These are phyloP conservation scores for Drosophila glabriapex DNA, from an alignment of 2,888 invertebrate species.

Conservation along the genomic window DNA sequence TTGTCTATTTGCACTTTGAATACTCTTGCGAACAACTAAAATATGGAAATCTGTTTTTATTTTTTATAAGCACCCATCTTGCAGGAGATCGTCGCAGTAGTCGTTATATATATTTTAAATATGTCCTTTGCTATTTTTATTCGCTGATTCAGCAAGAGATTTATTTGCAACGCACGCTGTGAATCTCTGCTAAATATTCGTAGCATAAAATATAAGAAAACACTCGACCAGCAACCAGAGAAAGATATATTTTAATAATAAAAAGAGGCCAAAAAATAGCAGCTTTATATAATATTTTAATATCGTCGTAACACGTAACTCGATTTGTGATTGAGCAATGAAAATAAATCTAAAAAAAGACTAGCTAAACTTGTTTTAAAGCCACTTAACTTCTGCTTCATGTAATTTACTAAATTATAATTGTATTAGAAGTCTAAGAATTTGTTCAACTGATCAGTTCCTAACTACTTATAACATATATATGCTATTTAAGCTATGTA, in stretches of 20 bases:
- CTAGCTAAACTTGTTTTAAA: not conserved
- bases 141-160: not conserved
- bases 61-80: too few species aligned
- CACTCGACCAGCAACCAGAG: not conserved
- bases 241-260: not conserved
- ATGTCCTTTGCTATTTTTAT: not conserved
- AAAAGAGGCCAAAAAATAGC: not conserved
- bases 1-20: not conserved
- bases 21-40: slow-evolving; percentile 30
- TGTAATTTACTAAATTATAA: not conserved
- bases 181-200: not conserved
- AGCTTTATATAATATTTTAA: not conserved
- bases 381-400: not conserved
- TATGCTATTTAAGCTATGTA: too few species aligned
- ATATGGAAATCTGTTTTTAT: not conserved
- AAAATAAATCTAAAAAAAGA: not conserved
- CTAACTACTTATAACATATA: too few species aligned
- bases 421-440: not conserved
- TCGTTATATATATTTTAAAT: too few species aligned
- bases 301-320: not conserved
- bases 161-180: not conserved
- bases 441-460: not conserved
- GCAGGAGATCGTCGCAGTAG: too few species aligned
- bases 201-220: not conserved
- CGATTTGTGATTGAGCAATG: not conserved